phyloP scores from a whole-genome alignment of 2,888 invertebrate genomes.

The Yponomeuta evonymella region DNA sequence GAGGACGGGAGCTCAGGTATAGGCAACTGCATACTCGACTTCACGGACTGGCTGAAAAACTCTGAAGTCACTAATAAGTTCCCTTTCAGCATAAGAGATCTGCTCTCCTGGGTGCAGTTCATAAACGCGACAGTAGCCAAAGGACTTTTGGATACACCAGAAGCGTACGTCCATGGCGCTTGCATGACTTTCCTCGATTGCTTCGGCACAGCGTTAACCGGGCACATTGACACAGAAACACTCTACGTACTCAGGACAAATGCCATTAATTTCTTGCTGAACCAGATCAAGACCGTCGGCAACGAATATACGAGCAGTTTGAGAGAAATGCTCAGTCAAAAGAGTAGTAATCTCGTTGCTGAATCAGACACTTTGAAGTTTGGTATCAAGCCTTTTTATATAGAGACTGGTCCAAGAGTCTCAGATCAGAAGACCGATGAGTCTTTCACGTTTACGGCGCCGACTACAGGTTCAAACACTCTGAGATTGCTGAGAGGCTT shows the following conservation, averaged over 20 bases:
- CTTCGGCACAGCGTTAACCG: slow-evolving; percentile 88
- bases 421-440: slow-evolving; percentile 35
- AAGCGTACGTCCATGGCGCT: slow-evolving; percentile 92
- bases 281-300: slow-evolving; percentile 66
- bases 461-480: slow-evolving; percentile 88
- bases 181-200: slow-evolving; percentile 94
- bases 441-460: slow-evolving; percentile 84
- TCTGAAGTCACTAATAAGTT: slow-evolving; percentile 85
- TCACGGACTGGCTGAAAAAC: slow-evolving; percentile 84
- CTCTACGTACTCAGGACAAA: slow-evolving; percentile 59
- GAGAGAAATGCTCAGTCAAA: slow-evolving; percentile 47
- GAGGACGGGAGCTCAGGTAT: slow-evolving; percentile 75
- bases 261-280: slow-evolving; percentile 75
- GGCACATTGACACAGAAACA: slow-evolving; percentile 78
- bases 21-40: slow-evolving; percentile 84
- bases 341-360: slow-evolving; percentile 46
- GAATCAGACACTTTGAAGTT: slow-evolving; percentile 66
- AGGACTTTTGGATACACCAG: slow-evolving; percentile 62
- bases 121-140: slow-evolving; percentile 80
- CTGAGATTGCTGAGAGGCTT: slow-evolving; percentile 90
- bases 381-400: slow-evolving; percentile 87
- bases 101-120: slow-evolving; percentile 94
- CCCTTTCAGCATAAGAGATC: slow-evolving; percentile 92
- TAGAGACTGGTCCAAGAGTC: slow-evolving; percentile 67
- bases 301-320: slow-evolving; percentile 48